A percentile compares a stretch with the other conserved stretches of the same genome.
These are phyloP conservation scores for Butorides virescens DNA, from an alignment of 2,113 vertebrate genomes.

Conservation along the genomic window DNA sequence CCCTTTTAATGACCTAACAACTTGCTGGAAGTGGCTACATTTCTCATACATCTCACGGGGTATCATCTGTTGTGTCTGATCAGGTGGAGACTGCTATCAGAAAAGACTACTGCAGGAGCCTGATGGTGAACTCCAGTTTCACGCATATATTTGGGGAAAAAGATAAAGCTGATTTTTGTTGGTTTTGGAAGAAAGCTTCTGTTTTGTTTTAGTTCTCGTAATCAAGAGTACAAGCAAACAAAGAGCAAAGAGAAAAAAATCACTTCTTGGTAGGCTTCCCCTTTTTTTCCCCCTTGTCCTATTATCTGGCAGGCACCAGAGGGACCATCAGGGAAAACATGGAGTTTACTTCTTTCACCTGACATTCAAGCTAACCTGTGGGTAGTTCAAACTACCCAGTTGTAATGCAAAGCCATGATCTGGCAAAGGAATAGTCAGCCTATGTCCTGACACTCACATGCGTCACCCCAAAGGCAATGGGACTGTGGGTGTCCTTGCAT, in stretches of 20 bases:
- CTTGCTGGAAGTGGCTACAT: not conserved
- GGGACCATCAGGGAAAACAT: not conserved
- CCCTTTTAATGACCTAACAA: not conserved
- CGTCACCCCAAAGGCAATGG: not conserved
- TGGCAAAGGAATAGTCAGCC: not conserved
- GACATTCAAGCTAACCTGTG: not conserved
- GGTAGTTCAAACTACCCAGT: not conserved
- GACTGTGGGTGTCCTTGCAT: not conserved
- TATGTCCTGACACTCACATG: not conserved
- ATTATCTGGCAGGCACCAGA: not conserved
- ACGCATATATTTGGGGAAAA: not conserved
- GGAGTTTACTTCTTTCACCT: not conserved
- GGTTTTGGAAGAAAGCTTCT: not conserved
- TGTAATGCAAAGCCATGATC: not conserved
- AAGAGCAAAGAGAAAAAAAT: not conserved
- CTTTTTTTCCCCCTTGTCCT: not conserved
- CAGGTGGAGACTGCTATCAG: not conserved
- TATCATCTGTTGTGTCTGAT: not conserved
- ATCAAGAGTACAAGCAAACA: not conserved
- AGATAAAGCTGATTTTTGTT: not conserved
- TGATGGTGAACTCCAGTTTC: not conserved
- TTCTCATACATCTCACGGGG: fast-evolving
- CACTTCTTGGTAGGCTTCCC: not conserved
- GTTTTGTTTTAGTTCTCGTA: not conserved
- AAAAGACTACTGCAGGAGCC: not conserved